Evolutionary conservation across 2,113 vertebrate species (phyloP), one percentile per base, ranked within the genome.

Genomic region (Notiomystis cincta): DNA sequence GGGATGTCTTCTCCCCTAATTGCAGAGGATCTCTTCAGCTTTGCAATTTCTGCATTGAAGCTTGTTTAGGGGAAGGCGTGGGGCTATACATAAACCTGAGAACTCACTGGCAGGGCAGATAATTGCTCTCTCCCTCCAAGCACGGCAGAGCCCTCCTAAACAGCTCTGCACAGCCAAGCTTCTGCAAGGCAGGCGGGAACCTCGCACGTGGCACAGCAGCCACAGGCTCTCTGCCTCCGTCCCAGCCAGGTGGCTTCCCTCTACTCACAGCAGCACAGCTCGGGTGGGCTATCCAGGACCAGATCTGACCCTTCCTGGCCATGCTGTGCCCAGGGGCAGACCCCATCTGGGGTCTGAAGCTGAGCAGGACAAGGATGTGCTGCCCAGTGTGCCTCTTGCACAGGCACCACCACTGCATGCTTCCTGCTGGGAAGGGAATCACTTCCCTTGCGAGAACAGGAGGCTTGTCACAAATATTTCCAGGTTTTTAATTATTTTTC

Each of bases 21-120:
- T 96, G 96, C 86, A 60, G 75, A 85, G 95, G 80, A 87, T 89
- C 70, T 54, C 92, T 96, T 71, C 70, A 77, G 87, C 66, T 80
- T 87, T 73, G 80, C 60, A 42, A 35, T 94, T 96, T 78, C 85
- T 82, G 82, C 47, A 61, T 22, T 50, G 85, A 66, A 90, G 79
- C 82, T 54, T 81, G 64, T 90, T 90, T 62, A n/a, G 45, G 82
- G 58, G 80, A 95, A 95, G 66, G 80, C 72, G 2, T 7, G 13
- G 35, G 81, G 86, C 93, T 87, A 61, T 70, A 79, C 45, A 66
- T 75, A 87, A 93, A 93, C 69, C 82, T 65, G 67, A 93, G 94
- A 62, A 64, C 66, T 72, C 65, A n/a, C 75, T 95, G 88, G 33
- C 58, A 60, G 83, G 89, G 77, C 48, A 89, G 82, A 82, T 95